Evolutionary conservation across 2,888 invertebrate genomes (phyloP), one percentile per base, ranked within the genome.

Genomic region (Arrhopalites spinosus): DNA sequence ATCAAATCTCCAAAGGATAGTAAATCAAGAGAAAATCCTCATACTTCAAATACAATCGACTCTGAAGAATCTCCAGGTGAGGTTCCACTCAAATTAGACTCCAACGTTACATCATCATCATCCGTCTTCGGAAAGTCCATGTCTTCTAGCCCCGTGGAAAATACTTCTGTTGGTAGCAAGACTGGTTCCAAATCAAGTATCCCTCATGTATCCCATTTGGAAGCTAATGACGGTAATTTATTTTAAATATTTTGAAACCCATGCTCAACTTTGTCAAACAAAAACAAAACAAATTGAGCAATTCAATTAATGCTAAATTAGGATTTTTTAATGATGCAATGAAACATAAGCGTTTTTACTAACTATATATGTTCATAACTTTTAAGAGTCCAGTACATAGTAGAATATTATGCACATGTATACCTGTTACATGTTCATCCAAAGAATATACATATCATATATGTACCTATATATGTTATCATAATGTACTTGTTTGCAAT

Each of bases 1-100:
- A 29, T 76, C 11, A 80, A 79, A 77, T 81, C 81, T 72, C 81
- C 80, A 45, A 81, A 79, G 81, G 81, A 81, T 75, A 74, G 73
- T 5, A 80, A 79, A 69, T 77, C 75, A 30, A 80, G 56, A 59
- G 71, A 71, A 15, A 71, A 77, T 75, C 68, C 76, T 75, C 74
- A 75, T 30, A 74, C 77, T 68, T 77, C 78, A 8, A 77, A 73
- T 76, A 77, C 79, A 64, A 77, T 78, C 59, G 77, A 78, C 27
- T 75, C 76, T 3, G 78, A 79, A 66, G 77, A 76, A 71, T 78
- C 79, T 43, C 77, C 77, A 11, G 78, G 77, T 13, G 81, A 79
- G 23, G 75, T 50, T 36, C 74, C 76, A n/a, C 59, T 77, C 20
- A 82, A 81, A 74, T 63, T 79, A 0, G 82, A 82, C 2, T 75